Evolutionary conservation across 2,888 invertebrate species (phyloP).

Genomic region (Cylindroiulus punctatus): DNA sequence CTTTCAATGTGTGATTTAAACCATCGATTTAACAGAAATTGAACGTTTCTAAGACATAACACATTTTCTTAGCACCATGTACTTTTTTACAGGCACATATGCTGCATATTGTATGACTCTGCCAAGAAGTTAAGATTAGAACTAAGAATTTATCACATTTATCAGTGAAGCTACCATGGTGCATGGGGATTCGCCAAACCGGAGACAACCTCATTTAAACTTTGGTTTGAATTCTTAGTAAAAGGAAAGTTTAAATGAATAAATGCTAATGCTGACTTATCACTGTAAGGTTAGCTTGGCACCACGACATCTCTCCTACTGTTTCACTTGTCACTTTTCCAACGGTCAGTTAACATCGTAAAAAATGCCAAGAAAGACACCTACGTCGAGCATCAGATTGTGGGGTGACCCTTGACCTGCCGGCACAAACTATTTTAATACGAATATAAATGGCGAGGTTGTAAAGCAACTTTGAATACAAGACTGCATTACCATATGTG

Average conservation of each 20-base stretch:
- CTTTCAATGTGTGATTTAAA: too few species aligned
- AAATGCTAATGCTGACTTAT: constrained; percentile 47
- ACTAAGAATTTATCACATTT: background rate
- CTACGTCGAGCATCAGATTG: constrained; percentile 47
- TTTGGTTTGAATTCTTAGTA: background rate
- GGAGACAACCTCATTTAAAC: background rate
- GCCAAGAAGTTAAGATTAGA: too few species aligned
- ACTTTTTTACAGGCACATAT: too few species aligned
- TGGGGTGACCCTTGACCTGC: constrained; percentile 14
- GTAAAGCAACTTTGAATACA: constrained; percentile 39
- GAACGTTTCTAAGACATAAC: too few species aligned
- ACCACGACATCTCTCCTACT: constrained; percentile 1
- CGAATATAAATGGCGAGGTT: constrained; percentile 40
- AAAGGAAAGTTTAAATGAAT: background rate
- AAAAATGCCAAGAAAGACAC: constrained; percentile 27
- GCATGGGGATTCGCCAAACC: background rate
- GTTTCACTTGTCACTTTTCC: constrained; percentile 20
- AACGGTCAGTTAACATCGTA: constrained; percentile 20
- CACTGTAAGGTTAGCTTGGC: constrained; percentile 4
- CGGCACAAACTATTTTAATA: constrained; percentile 23
- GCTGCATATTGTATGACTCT: too few species aligned
- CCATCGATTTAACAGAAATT: too few species aligned
- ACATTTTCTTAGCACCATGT: too few species aligned
- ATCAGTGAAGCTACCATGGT: background rate
- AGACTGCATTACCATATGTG: background rate